Base-by-base conservation (phyloP, 2,113 vertebrate species). In the Daboia siamensis region DNA sequence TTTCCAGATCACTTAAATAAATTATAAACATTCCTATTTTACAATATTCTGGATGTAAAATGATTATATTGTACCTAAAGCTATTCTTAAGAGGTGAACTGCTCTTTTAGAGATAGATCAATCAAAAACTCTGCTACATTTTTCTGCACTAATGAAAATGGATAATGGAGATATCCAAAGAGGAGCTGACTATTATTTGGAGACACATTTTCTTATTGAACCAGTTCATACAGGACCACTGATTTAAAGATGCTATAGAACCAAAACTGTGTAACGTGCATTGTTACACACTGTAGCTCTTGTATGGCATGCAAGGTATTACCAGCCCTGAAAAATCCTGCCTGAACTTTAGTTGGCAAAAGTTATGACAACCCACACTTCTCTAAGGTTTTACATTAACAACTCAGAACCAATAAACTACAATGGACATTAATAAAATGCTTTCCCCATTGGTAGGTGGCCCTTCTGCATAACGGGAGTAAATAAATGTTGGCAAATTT, bases 401-500 rank as follows among this genome's bases (percentile, higher is more conserved):
- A 61, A 15, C 13, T 91, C 12, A 9, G 56, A 91, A 61, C 9
- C 26, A 51, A 39, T 86, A 84, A 15, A 39, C 46, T 23, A 59
- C 3, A n/a, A 54, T 23, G 20, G 29, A 39, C 20, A 33, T 52
- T 51, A 48, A 87, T 51, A 48, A 23, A 29, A 24, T 52, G 12
- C 21, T n/a, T 90, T 23, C 46, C 9, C 48, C 52, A 84, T 55
- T 55, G 52, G 17, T 39, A 39, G 4, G 46, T 64, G 39, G 85
- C 29, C 84, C 26, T 86, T 44, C 26, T 57, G 74, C 23, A 29
- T 56, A 26, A 26, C 10, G 6, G 89, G n/a, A 44, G 3, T 86
- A 23, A 46, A 74, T 55, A 39, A 85, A 15, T 17, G 17, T 51
- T 90, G 56, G 56, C 56, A 91, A 64, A 87, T 52, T 96, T 94